Base-by-base conservation (phyloP, 2,113 vertebrate genomes). In the Bujurquina vittata region DNA sequence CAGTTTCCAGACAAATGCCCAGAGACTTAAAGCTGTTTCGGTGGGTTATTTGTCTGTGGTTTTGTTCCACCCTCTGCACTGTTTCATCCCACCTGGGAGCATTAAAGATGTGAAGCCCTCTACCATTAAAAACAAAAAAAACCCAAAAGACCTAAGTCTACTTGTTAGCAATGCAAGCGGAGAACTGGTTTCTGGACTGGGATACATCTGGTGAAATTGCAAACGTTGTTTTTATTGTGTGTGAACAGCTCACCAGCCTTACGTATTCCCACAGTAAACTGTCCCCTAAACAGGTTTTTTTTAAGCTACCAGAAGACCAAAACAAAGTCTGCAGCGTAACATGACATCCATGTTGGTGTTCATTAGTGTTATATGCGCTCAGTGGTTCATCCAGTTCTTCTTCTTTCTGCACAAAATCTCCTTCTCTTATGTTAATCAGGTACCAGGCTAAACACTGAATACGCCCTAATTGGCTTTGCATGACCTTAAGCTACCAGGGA, bases 401-500 rank as follows among this genome's bases (percentile, higher is more conserved):
- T 33, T 35, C 35, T 37, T 37, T 37, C 35, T 54, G 43, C 29
- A 57, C 62, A 46, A 35, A 78, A 35, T 22, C 29, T 14, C 26
- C 72, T 59, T 73, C 67, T 83, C 22, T n/a, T 23, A 65, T 83
- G 57, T 31, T 57, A 62, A 87, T 85, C 54, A 77, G 54, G 57
- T 20, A 26, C 40, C 20, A 52, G 40, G 26, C 49, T 9, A 8
- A 23, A 35, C 33, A 37, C 1, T 74, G 37, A 57, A 63, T 72
- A 20, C 58, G 23, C 33, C 40, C 29, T 35, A 75, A 81, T 81
- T 85, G 84, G 75, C 54, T 85, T 79, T 40, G 46, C 63, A 20
- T 84, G 75, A 72, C 75, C 84, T 77, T 35, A 26, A 79, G 65
- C 46, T n/a, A 46, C 22, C 73, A 84, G 79, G 65, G 52, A 57